phyloP scores from a whole-genome alignment of 2,113 vertebrate species.

The Peromyscus californicus region DNA sequence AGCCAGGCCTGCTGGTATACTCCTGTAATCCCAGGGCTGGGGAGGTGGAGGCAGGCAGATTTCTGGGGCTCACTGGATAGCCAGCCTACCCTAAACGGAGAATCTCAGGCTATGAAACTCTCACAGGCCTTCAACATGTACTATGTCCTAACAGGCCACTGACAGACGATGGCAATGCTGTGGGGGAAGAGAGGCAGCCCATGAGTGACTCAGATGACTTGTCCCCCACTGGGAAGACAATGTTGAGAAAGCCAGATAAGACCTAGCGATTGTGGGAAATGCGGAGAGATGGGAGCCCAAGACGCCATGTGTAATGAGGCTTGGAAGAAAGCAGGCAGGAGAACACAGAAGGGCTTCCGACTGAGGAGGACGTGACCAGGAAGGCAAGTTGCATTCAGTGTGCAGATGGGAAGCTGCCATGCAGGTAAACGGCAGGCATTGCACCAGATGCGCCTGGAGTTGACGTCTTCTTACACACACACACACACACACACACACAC shows the following conservation, averaged over 20 bases:
- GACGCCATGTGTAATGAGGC: background rate
- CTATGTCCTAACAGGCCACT: rapidly evolving
- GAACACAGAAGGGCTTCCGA: background rate
- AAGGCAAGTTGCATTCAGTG: too few relatives aligned
- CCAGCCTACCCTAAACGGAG: background rate
- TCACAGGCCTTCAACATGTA: rapidly evolving
- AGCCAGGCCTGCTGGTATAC: background rate
- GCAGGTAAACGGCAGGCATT: rapidly evolving
- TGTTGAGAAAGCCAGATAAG: background rate
- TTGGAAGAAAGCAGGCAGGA: background rate
- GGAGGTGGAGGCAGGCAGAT: background rate
- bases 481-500: too few relatives aligned
- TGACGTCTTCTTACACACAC: rapidly evolving
- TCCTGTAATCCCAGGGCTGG: background rate
- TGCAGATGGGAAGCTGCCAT: background rate
- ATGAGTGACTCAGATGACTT: too few relatives aligned
- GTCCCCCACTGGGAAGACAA: too few relatives aligned
- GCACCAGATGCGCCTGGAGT: rapidly evolving
- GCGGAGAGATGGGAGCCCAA: background rate
- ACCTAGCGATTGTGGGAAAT: background rate
- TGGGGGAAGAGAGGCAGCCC: background rate
- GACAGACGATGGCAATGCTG: background rate
- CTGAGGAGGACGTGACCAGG: background rate
- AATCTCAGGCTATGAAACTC: too few relatives aligned
- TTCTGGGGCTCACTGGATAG: background rate